Evolutionary conservation across 2,113 vertebrate genomes (phyloP), one percentile per base, ranked within the genome.

Genomic region (Hassar affinis): DNA sequence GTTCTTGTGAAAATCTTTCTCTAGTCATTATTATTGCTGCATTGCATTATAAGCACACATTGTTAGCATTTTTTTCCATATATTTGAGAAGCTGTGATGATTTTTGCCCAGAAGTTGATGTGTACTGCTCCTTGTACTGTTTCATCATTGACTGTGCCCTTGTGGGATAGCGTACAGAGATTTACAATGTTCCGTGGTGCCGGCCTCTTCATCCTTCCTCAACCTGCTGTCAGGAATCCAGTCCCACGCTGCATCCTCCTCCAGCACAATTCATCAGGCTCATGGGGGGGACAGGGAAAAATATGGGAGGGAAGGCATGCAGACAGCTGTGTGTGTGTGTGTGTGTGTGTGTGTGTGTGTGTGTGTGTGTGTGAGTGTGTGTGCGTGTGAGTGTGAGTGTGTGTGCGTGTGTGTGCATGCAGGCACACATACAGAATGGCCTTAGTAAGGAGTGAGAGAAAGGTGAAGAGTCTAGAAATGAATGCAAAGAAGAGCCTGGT

Each of bases 391-490:
- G 75, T 22, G 75, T 77, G 80, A 87, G 86, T 80, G 77, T 82
- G 72, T 38, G 77, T 87, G 83, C 82, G 84, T 81, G 83, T 80
- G 84, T 62, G n/a, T 54, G 77, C 78, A 78, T 35, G 72, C 33
- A 49, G n/a, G n/a, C n/a, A n/a, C n/a, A n/a, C n/a, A n/a, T n/a
- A n/a, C 66, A 76, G 8, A 72, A 27, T 45, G 51, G 49, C 79
- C 49, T 51, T 69, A 81, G 74, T 64, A 83, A 47, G 18, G 56
- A 52, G 38, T 77, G 57, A 33, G 9, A 68, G 79, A 69, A 74
- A 71, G 79, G 47, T 27, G 61, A 49, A 88, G 74, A 79, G 85
- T 87, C 62, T 64, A 78, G 78, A 54, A 62, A 79, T 30, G 76
- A 85, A 88, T 86, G 74, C 59, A 82, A 49, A 85, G 76, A 76